Base-by-base conservation (phyloP, 2,797 vertebrate genomes). In the Hemitrygon akajei region DNA sequence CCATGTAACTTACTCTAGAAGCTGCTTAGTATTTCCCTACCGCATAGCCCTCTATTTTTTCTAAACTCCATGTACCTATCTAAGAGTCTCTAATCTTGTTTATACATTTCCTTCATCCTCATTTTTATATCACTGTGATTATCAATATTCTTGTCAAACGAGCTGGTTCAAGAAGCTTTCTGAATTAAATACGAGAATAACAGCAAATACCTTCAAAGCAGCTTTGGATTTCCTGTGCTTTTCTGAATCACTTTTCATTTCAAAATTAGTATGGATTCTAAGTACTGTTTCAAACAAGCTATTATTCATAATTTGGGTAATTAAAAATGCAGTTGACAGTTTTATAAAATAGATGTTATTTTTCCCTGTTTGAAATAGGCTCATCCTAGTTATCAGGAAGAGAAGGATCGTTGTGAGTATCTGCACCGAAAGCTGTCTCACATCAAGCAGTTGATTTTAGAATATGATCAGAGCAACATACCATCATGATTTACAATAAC, bases 401-500 rank as follows among this genome's bases (percentile, higher is more conserved):
- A 99, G 95, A 98, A 98, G 95, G 96, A 95, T 82, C 96, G 96
- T 66, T 98, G 98, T 93, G 97, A 98, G 94, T 98, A 98, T 95
- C 97, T 98, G 94, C 97, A 98, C 94, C 96, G 97, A 95, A 98
- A 98, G 96, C 95, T 98, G 94, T 97, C 97, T 0, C 98, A 98
- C 96, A 98, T 97, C 96, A 98, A 98, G 97, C 95, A 95, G 94
- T 96, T 97, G 95, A 98, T 98, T 95, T 95, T 97, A 94, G 97
- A 97, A 94, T 98, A 97, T 93, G 98, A 98, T 96, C 96, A 95
- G 94, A 96, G 96, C 94, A 95, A 95, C 0, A 69, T n/a, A 79
- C 80, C 93, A n/a, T 93, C 25, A 92, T 75, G 40, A 58, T 7
- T 18, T 56, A 73, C 71, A 75, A 5, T 56, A 16, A 14, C 91